Evolutionary conservation across 2,797 vertebrate species (phyloP), one percentile per base, ranked within the genome.

Genomic region (Acanthis flammea): DNA sequence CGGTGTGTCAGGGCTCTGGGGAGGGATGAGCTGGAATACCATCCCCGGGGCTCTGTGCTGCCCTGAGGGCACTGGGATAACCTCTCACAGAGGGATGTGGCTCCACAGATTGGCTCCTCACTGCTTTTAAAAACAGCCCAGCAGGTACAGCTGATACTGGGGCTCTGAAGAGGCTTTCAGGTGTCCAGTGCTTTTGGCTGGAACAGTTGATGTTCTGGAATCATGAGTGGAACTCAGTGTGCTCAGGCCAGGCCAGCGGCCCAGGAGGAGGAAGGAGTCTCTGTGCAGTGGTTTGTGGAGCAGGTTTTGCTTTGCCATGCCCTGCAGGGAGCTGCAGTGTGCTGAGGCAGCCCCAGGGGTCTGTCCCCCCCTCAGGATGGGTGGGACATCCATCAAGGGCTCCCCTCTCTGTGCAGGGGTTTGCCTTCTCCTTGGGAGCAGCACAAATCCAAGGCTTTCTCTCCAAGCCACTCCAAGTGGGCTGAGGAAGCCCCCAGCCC

Each of bases 21-120:
- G 93, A 96, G 95, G 53, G 73, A 80, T 85, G 94, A 41, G 94
- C 88, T 96, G 96, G 96, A 94, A 89, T 90, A 85, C 83, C 73
- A 53, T 85, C 96, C 27, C 90, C 4, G 23, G 72, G 96, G 85
- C 95, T 65, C 86, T 88, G 60, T 72, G 93, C 75, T 61, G 91
- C 78, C 80, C 9, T 31, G 44, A 66, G 75, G 27, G 92, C 41
- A 4, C 50, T 15, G 41, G 75, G 72, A 51, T 72, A 17, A 68
- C 60, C 48, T 70, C 89, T 67, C 72, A 10, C 54, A 17, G 53
- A 55, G 24, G 50, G 87, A 58, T 57, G 90, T 41, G 95, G 39
- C 91, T 92, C 39, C 7, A 6, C 72, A n/a, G 27, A 27, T 86
- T 87, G 79, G 35, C 66, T 78, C 42, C 71, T 88, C 2, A 0